phyloP scores from a whole-genome alignment of 2,888 invertebrate genomes.

The Drepanosiphum platanoidis region DNA sequence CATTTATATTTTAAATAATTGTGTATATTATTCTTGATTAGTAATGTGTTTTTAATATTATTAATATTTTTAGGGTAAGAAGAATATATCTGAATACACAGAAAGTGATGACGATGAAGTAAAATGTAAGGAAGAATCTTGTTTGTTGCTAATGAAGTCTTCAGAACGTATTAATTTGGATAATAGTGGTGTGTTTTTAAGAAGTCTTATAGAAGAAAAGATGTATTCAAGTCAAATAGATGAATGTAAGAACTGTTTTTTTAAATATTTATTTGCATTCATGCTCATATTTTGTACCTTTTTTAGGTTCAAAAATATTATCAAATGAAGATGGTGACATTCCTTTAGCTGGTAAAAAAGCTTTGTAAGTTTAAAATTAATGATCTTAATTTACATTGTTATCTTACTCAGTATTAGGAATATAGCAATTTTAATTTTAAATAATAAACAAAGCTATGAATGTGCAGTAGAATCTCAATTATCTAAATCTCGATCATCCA shows the following conservation, averaged over 20 bases:
- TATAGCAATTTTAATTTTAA: too few species aligned
- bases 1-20: background rate
- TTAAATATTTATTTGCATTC: background rate
- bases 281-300: background rate
- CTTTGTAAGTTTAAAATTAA: conserved; percentile 37
- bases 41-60: too few species aligned
- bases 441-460: too few species aligned
- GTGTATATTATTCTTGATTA: too few species aligned
- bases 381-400: background rate
- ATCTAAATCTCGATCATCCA: too few species aligned
- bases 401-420: background rate
- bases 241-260: background rate
- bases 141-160: conserved; percentile 47
- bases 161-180: conserved; percentile 50
- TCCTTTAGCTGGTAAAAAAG: conserved; percentile 26
- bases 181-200: conserved; percentile 43
- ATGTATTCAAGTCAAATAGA: conserved; percentile 40
- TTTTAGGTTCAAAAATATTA: conserved; percentile 25
- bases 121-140: conserved; percentile 49
- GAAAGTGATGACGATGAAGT: conserved; percentile 31
- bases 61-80: conserved; percentile 30
- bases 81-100: background rate
- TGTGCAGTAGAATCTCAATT: too few species aligned
- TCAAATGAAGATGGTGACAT: conserved; percentile 27
- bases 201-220: conserved; percentile 52